phyloP scores from a whole-genome alignment of 2,797 vertebrate species.

The Nyctibius grandis region DNA sequence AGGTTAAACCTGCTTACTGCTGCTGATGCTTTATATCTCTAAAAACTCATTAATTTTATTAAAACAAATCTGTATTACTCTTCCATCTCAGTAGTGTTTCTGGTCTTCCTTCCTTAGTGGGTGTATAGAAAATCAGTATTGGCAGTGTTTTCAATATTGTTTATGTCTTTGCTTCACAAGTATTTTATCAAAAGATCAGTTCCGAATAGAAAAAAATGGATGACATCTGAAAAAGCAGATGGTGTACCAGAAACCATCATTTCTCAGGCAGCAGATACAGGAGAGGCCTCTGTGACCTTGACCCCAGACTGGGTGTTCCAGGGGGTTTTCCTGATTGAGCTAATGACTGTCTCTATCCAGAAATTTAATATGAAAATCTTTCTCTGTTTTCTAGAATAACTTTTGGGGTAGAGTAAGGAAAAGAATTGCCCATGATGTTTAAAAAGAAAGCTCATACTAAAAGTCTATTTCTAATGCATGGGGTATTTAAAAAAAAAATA shows the following conservation, averaged over 20 bases:
- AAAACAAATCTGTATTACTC: neutral
- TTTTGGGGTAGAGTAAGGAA: neutral
- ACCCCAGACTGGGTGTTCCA: neutral
- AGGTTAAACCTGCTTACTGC: neutral
- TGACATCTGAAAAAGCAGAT: neutral
- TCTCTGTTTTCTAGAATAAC: neutral
- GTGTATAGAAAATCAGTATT: neutral
- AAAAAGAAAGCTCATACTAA: neutral
- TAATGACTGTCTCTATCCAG: neutral
- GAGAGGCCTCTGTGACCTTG: neutral
- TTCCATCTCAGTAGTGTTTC: neutral
- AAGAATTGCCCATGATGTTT: neutral
- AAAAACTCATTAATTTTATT: neutral
- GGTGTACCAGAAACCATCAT: neutral
- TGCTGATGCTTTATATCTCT: neutral
- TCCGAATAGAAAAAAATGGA: neutral
- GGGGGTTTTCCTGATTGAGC: neutral
- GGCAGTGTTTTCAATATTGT: neutral
- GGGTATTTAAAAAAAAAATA: neutral
- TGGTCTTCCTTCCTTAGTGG: neutral
- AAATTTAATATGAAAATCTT: neutral
- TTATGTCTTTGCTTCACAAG: neutral
- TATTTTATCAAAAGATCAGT: neutral
- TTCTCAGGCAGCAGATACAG: neutral
- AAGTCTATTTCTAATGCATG: neutral